Evolutionary conservation across 2,888 invertebrate species (phyloP).

Genomic region (Lumbricus terrestris): DNA sequence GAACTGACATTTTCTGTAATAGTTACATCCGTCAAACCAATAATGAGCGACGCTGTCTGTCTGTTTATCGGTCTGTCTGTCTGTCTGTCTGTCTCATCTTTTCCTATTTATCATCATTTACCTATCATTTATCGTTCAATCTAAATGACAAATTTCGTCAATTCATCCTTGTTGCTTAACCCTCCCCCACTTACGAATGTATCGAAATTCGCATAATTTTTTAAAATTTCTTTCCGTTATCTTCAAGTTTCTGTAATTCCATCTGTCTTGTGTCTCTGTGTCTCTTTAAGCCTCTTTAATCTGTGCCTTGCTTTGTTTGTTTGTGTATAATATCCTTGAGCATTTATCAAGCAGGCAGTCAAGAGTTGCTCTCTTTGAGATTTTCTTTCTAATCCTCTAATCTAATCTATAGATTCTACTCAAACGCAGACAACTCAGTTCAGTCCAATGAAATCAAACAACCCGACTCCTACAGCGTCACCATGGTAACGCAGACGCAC

Average conservation of each 20-base stretch:
- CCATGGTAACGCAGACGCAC: not conserved
- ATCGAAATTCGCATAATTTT: no score
- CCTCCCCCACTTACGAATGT: not conserved
- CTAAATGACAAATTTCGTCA: not conserved
- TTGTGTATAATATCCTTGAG: no score
- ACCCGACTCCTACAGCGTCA: not conserved
- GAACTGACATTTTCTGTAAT: not conserved
- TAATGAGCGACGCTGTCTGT: not conserved
- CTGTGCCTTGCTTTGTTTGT: no score
- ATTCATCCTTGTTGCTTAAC: not conserved
- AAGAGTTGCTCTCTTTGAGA: not conserved
- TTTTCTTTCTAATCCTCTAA: not conserved
- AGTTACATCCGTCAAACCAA: not conserved
- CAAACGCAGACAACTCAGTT: not conserved
- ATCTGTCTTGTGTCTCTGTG: not conserved
- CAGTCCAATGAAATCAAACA: not conserved
- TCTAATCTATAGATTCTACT: not conserved
- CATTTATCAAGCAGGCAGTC: not conserved
- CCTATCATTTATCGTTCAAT: not conserved
- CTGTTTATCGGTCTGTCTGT: not conserved
- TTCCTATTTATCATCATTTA: no score
- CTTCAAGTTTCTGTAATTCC: not conserved
- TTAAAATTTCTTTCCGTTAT: no score
- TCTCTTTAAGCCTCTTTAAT: no score
- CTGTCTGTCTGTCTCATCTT: no score